These are phyloP conservation scores for Osmoderma eremita DNA, from an alignment of 2,888 invertebrate species.

Conservation along the genomic window DNA sequence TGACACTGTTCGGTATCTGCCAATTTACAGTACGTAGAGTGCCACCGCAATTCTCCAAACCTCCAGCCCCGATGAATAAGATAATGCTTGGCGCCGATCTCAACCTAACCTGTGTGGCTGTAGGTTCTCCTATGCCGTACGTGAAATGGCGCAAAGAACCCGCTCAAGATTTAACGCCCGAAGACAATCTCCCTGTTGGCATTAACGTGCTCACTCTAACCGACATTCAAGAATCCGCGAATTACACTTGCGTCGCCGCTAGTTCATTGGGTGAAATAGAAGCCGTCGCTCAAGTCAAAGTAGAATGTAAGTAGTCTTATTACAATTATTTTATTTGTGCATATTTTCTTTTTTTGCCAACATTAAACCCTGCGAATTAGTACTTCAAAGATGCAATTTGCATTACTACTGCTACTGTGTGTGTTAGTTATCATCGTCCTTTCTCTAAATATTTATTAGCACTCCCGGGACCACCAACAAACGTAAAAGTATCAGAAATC, in stretches of 20 bases:
- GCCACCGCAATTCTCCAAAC: constrained; percentile 94
- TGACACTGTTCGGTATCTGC: constrained; percentile 1
- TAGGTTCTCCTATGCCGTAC: constrained; percentile 97
- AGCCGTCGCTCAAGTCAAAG: constrained; percentile 87
- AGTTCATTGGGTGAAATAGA: constrained; percentile 94
- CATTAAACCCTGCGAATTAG: too few species aligned
- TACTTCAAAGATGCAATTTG: not conserved
- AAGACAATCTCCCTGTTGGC: constrained; percentile 86
- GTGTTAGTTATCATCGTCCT: not conserved
- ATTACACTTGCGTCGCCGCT: constrained; percentile 96
- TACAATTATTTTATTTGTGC: too few species aligned
- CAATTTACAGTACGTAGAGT: constrained; percentile 83
- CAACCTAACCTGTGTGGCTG: constrained; percentile 95
- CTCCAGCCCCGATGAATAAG: constrained; percentile 85
- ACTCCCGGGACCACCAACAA: constrained; percentile 89
- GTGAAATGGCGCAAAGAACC: constrained; percentile 92
- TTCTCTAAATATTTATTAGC: constrained; percentile 70
- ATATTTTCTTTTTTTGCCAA: too few species aligned
- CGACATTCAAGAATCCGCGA: constrained; percentile 90
- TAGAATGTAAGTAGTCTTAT: constrained; percentile 82
- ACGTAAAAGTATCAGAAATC: constrained; percentile 91
- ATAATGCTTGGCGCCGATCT: constrained; percentile 92
- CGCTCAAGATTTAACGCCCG: constrained; percentile 85
- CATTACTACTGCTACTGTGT: not conserved
- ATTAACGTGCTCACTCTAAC: constrained; percentile 87